Conservation (phyloP, 2,888 invertebrate species). For the Lepidochitona cinerea region DNA sequence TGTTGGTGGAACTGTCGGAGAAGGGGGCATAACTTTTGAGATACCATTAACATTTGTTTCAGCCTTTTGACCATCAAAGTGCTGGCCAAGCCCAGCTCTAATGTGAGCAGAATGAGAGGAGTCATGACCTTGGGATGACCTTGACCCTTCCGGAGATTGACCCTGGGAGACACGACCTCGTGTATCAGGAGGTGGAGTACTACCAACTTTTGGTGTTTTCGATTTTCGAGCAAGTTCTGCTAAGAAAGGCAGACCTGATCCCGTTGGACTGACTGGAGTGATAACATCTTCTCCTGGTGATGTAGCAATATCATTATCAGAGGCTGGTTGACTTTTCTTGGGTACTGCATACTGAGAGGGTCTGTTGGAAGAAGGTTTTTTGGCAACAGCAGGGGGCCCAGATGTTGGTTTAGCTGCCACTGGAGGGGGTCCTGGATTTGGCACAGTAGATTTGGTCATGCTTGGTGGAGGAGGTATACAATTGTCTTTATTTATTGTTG, state of each 20-base stretch:
- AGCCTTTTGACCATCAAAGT: neutral
- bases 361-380: constrained; percentile 23
- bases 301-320: constrained; percentile 17
- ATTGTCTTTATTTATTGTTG: neutral
- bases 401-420: neutral
- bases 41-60: constrained; percentile 16
- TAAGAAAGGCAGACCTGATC: constrained; percentile 2
- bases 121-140: neutral
- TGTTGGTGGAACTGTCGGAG: neutral
- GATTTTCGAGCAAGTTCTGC: constrained; percentile 6
- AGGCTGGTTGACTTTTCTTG: constrained; percentile 11
- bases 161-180: neutral
- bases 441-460: neutral
- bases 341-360: constrained; percentile 13
- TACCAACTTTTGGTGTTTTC: neutral
- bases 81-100: neutral
- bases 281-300: constrained; percentile 20
- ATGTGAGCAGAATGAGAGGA: constrained; percentile 16
- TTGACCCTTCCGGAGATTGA: neutral
- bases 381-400: constrained; percentile 14
- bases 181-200: neutral
- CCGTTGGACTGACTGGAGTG: neutral
- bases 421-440: neutral
- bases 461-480: neutral
- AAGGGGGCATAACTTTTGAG: constrained; percentile 7